These are phyloP conservation scores for Cheiracanthium punctorium DNA, from an alignment of 2,888 invertebrate genomes.

Conservation along the genomic window DNA sequence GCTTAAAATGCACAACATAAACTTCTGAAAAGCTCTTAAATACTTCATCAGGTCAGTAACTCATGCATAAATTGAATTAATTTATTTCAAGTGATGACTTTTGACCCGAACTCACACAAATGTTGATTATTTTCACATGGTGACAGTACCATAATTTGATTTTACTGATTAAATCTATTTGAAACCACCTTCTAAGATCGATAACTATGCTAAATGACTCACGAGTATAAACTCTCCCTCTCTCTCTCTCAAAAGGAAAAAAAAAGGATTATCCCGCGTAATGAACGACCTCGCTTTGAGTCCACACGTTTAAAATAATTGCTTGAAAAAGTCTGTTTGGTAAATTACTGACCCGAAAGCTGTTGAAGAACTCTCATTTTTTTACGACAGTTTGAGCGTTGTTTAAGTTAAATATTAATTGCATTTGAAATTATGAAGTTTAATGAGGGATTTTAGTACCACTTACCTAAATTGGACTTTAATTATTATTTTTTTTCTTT, in stretches of 20 bases:
- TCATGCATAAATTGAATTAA: no score
- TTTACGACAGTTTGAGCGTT: background rate
- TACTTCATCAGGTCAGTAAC: no score
- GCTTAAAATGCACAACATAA: no score
- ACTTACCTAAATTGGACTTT: background rate
- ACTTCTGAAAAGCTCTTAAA: no score
- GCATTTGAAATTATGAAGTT: conserved; percentile 35
- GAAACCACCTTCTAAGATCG: conserved; percentile 20
- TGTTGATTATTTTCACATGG: background rate
- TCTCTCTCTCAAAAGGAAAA: conserved; percentile 16
- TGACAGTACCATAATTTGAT: conserved; percentile 28
- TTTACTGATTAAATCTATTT: conserved; percentile 27
- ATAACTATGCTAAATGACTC: conserved; percentile 16
- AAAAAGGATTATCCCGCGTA: conserved; percentile 34
- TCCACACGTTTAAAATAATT: conserved; percentile 26
- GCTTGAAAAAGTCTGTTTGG: conserved; percentile 15
- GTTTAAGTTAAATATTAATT: conserved; percentile 43
- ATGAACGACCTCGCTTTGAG: conserved; percentile 29
- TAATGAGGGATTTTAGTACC: conserved; percentile 29
- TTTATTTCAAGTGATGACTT: no score
- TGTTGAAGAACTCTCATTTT: background rate
- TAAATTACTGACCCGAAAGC: background rate
- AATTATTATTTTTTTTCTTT: no score
- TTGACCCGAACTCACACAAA: no score
- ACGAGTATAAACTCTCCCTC: conserved; percentile 12